These are phyloP conservation scores for Acanthurus leucopareius DNA, from an alignment of 2,797 vertebrate genomes.

Conservation along the genomic window DNA sequence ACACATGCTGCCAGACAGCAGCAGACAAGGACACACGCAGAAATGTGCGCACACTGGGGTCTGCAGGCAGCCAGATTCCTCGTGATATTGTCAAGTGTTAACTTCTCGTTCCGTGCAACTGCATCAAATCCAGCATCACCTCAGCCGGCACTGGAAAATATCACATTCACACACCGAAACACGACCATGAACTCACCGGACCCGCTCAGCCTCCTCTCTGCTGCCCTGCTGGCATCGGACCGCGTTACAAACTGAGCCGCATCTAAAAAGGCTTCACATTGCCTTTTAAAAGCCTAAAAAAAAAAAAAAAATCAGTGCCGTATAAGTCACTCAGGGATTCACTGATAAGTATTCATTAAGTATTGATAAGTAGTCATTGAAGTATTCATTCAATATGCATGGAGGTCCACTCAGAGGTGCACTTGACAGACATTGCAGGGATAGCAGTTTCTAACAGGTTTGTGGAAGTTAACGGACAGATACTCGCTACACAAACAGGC, in stretches of 20 bases:
- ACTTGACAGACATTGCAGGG: constrained; percentile 62
- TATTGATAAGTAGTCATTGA: constrained; percentile 78
- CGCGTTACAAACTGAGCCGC: constrained; percentile 15
- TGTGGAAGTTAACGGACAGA: constrained; percentile 46
- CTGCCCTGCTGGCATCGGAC: neutral
- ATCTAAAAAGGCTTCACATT: constrained; percentile 47
- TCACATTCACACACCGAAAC: constrained; percentile 52
- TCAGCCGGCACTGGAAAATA: constrained; percentile 39
- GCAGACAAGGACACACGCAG: constrained; percentile 40
- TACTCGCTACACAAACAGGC: constrained; percentile 10
- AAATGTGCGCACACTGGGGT: neutral
- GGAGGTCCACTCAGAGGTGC: constrained; percentile 65
- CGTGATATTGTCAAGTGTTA: constrained; percentile 18
- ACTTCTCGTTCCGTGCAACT: constrained; percentile 23
- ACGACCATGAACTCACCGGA: constrained; percentile 39
- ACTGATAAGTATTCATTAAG: constrained; percentile 76
- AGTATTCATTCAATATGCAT: constrained; percentile 73
- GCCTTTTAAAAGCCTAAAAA: constrained; percentile 51
- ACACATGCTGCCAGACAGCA: constrained; percentile 44
- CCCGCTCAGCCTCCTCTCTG: constrained; percentile 4
- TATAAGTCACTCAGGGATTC: constrained; percentile 69
- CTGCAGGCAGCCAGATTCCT: constrained; percentile 27
- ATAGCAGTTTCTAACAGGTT: constrained; percentile 55
- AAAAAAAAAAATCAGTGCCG: constrained; percentile 65
- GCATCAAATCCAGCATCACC: constrained; percentile 49